Base-by-base conservation (phyloP, 1,140 invertebrate genomes). In the Camponotus vicinus region DNA sequence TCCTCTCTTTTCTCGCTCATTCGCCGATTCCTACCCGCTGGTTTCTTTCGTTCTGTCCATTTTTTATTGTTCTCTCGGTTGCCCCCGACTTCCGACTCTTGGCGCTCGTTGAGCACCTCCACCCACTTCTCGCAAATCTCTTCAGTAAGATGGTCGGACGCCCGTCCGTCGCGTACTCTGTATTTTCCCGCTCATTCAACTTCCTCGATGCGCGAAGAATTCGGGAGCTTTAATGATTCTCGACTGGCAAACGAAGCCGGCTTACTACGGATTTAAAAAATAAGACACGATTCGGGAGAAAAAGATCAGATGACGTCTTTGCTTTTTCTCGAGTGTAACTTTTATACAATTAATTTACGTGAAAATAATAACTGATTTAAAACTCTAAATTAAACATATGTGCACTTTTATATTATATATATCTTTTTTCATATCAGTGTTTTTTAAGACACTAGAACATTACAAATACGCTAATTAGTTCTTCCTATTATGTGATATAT, bases 41-140 rank as follows among this genome's bases (percentile, higher is more conserved):
- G 59, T 59, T 61, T 49, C 75, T 69, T 78, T 73, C 77, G 61
- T 73, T 70, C 75, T 77, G 52, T 75, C 88, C 67, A 69, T 86
- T 86, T 89, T 90, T 90, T 90, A 90, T 88, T 75, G 84, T 88
- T 85, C 86, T 88, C 79, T 78, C 67, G 49, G 87, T 70, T 84
- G 87, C 75, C 76, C 79, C 84, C 79, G 88, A 63, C 69, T 87
- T 88, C 82, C 87, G 88, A 85, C 79, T 87, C 71, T 87, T 86
- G 86, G 63, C 80, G 76, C 82, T 79, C 77, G 75, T 75, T 83
- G 86, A 87, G 87, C 73, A 66, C 67, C 67, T 55, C 76, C 69
- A 21, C 49, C 71, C 57, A 37, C 55, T 32, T 61, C 64, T 45
- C 40, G 63, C 82, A 79, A 75, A 87, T 87, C 75, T 82, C 76